phyloP scores from a whole-genome alignment of 35 echinoderm and acorn worm genomes.

The Holothuria glaberrima region DNA sequence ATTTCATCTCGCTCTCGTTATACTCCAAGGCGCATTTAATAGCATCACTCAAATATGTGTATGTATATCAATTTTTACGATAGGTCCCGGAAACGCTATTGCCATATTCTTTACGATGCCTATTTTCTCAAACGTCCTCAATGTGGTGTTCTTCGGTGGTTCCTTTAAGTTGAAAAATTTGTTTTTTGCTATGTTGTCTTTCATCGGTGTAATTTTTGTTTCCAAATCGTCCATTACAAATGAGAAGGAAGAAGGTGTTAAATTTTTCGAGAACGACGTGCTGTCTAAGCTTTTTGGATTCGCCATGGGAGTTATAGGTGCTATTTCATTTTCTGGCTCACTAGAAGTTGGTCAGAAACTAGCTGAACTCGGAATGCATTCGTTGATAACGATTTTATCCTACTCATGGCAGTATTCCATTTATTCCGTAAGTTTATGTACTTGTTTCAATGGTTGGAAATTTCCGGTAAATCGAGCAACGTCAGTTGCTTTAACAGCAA shows the following conservation, averaged over 20 bases:
- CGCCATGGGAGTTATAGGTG: not conserved
- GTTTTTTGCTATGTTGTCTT: conserved; percentile 10
- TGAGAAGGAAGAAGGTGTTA: not conserved
- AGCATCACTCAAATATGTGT: conserved; percentile 19
- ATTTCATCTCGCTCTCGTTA: not conserved
- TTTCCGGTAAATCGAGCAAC: not conserved
- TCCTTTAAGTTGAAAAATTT: not conserved
- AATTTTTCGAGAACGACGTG: not conserved
- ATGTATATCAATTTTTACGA: not conserved
- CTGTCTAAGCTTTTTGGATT: not conserved
- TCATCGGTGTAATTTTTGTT: conserved; percentile 2
- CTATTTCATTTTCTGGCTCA: not conserved
- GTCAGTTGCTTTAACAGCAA: not conserved
- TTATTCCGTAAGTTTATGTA: not conserved
- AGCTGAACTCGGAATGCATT: not conserved
- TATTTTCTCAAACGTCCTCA: not conserved
- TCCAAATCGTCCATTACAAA: not conserved
- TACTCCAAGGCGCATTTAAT: not conserved
- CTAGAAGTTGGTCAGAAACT: not conserved
- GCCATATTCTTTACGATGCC: conserved; percentile 29
- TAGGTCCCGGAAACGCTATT: conserved; percentile 37
- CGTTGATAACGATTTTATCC: conserved; percentile 7
- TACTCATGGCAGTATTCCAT: conserved; percentile 33
- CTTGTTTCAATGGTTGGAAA: not conserved
- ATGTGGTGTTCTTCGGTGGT: not conserved